These are phyloP conservation scores for Plotosus lineatus DNA, from an alignment of 2,113 vertebrate genomes.

Conservation along the genomic window DNA sequence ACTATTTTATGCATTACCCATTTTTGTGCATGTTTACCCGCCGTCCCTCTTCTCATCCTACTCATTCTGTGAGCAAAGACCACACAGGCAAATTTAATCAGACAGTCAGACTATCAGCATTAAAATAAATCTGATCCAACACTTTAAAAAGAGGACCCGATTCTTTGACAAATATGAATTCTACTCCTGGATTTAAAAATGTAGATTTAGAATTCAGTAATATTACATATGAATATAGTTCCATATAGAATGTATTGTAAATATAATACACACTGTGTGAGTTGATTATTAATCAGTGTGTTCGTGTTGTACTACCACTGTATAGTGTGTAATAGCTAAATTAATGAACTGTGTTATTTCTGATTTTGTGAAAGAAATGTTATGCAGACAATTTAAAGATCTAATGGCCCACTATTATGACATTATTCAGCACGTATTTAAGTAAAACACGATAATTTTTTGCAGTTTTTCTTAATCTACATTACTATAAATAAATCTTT, in stretches of 20 bases:
- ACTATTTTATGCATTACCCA: conserved; percentile 34
- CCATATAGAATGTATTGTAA: background rate
- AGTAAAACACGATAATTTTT: background rate
- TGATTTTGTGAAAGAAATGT: background rate
- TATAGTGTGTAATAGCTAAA: background rate
- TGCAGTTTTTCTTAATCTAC: background rate
- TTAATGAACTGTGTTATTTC: conserved; percentile 30
- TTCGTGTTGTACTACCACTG: background rate
- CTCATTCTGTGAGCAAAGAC: conserved; percentile 16
- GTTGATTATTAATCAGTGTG: background rate
- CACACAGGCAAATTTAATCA: conserved; percentile 31
- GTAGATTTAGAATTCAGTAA: background rate
- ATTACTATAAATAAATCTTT: background rate
- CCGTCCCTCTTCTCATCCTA: background rate
- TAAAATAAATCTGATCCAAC: background rate
- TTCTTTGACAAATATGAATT: background rate
- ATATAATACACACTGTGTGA: background rate
- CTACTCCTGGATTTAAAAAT: conserved; percentile 1
- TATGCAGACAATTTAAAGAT: background rate
- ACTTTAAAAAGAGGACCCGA: background rate
- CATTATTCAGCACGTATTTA: conserved; percentile 27
- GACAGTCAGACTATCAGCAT: background rate
- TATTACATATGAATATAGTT: background rate
- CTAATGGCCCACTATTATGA: conserved; percentile 5
- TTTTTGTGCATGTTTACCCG: conserved; percentile 33